Evolutionary conservation across 2,113 vertebrate genomes (phyloP).

Genomic region (Pseudorasbora parva): DNA sequence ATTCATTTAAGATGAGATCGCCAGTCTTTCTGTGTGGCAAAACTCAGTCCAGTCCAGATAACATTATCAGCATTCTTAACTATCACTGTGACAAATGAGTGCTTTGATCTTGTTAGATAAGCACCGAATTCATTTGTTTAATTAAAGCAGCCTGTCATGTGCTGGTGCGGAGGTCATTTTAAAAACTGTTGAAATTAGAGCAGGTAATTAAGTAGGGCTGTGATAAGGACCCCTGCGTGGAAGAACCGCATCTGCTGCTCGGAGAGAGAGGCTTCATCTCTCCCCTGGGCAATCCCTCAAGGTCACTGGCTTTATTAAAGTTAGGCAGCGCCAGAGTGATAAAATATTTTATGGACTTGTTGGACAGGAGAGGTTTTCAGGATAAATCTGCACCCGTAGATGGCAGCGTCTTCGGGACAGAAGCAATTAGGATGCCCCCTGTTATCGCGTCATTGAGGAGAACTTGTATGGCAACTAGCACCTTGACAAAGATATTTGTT

Average conservation of each 20-base stretch:
- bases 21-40: slow-evolving; percentile 68
- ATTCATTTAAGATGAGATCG: slow-evolving; percentile 67
- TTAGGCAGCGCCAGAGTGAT: slow-evolving; percentile 84
- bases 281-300: slow-evolving; percentile 85
- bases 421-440: slow-evolving; percentile 83
- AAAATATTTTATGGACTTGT: slow-evolving; percentile 90
- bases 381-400: slow-evolving; percentile 75
- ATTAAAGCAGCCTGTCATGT: slow-evolving; percentile 89
- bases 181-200: slow-evolving; percentile 94
- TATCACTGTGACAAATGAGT: slow-evolving; percentile 86
- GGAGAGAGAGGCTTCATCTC: slow-evolving; percentile 88
- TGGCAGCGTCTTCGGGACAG: slow-evolving; percentile 78
- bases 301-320: slow-evolving; percentile 92
- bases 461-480: slow-evolving; percentile 78
- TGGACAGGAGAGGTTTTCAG: slow-evolving; percentile 73
- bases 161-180: slow-evolving; percentile 86
- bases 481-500: slow-evolving; percentile 85
- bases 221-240: slow-evolving; percentile 89
- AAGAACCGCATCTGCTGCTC: slow-evolving; percentile 73
- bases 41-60: slow-evolving; percentile 72
- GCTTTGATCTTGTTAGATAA: slow-evolving; percentile 83
- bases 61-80: slow-evolving; percentile 79
- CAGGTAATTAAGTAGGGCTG: slow-evolving; percentile 93
- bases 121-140: slow-evolving; percentile 90
- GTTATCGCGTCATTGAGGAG: slow-evolving; percentile 80